Conservation (phyloP, 1,140 invertebrate species). For the Octopus bimaculoides region DNA sequence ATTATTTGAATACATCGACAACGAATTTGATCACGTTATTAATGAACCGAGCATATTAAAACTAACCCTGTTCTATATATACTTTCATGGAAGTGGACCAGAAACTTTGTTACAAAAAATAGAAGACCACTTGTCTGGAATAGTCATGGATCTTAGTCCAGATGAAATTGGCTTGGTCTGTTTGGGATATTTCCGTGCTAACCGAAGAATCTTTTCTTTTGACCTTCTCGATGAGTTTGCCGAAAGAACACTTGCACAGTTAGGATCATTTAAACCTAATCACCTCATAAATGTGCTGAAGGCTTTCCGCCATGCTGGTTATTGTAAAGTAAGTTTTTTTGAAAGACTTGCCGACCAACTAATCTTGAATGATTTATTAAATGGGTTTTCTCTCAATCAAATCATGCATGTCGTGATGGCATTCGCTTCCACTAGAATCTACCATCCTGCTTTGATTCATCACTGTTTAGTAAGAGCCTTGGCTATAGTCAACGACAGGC, state of each 20-base stretch:
- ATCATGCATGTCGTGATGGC: slow-evolving; percentile 15
- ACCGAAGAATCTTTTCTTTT: slow-evolving; percentile 8
- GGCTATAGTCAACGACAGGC: not conserved
- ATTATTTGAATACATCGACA: slow-evolving; percentile 7
- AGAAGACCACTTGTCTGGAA: not conserved
- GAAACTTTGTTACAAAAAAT: slow-evolving; percentile 5
- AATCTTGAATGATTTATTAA: not conserved
- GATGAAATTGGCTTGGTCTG: not conserved
- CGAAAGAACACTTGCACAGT: not conserved
- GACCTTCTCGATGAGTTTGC: not conserved
- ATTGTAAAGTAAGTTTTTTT: slow-evolving; percentile 11
- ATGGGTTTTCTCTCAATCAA: not conserved
- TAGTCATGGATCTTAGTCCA: not conserved
- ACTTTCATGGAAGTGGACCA: slow-evolving; percentile 10
- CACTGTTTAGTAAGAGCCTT: not conserved
- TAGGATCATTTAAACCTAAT: not conserved
- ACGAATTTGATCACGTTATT: not conserved
- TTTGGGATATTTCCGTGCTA: slow-evolving; percentile 14
- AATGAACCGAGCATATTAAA: not conserved
- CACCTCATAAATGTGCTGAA: slow-evolving; percentile 8
- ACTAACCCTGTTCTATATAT: slow-evolving; percentile 10
- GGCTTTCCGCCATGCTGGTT: slow-evolving; percentile 8
- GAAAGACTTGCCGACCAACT: slow-evolving; percentile 1
- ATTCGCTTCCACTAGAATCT: not conserved
- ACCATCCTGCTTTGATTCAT: slow-evolving; percentile 1